These are phyloP conservation scores for Drosophila kanapiae DNA, from an alignment of 1,140 invertebrate species.

Conservation along the genomic window DNA sequence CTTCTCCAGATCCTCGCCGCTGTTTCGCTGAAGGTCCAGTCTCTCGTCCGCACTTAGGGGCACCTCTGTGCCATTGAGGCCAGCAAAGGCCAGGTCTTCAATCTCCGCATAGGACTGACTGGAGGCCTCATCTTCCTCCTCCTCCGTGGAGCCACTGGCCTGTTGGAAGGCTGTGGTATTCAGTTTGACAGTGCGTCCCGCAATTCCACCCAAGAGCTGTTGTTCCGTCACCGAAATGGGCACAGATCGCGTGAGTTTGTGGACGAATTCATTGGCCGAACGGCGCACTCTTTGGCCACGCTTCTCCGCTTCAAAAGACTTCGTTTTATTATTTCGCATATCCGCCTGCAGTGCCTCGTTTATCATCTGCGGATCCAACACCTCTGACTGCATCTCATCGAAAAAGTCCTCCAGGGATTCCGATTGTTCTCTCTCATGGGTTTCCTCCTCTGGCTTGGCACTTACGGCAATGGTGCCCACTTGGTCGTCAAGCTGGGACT, in stretches of 20 bases:
- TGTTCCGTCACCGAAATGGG: slow-evolving; percentile 71
- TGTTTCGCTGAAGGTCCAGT: slow-evolving; percentile 38
- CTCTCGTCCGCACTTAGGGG: slow-evolving; percentile 50
- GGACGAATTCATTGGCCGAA: slow-evolving; percentile 68
- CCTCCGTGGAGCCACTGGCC: slow-evolving; percentile 29
- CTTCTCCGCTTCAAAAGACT: not conserved
- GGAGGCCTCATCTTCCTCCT: not conserved
- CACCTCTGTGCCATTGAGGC: slow-evolving; percentile 73
- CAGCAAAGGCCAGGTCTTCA: slow-evolving; percentile 76
- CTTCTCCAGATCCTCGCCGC: slow-evolving; percentile 54
- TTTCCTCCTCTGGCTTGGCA: slow-evolving; percentile 10
- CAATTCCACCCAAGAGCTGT: slow-evolving; percentile 59
- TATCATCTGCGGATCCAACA: slow-evolving; percentile 78
- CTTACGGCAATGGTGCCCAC: slow-evolving; percentile 63
- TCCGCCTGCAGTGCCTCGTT: slow-evolving; percentile 66
- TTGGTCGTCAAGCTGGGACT: slow-evolving; percentile 55
- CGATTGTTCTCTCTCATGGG: not conserved
- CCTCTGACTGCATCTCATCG: slow-evolving; percentile 64
- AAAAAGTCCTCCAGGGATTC: slow-evolving; percentile 69
- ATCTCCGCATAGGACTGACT: slow-evolving; percentile 63
- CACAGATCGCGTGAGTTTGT: slow-evolving; percentile 72
- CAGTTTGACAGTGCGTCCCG: slow-evolving; percentile 65
- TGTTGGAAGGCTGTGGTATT: slow-evolving; percentile 75
- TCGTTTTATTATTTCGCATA: slow-evolving; percentile 7
- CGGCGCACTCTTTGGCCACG: slow-evolving; percentile 52